Percentiles rank a stretch among this genome's conserved stretches.
phyloP scores from a whole-genome alignment of 2,797 vertebrate genomes.

The Dendrocincla tyrannina region DNA sequence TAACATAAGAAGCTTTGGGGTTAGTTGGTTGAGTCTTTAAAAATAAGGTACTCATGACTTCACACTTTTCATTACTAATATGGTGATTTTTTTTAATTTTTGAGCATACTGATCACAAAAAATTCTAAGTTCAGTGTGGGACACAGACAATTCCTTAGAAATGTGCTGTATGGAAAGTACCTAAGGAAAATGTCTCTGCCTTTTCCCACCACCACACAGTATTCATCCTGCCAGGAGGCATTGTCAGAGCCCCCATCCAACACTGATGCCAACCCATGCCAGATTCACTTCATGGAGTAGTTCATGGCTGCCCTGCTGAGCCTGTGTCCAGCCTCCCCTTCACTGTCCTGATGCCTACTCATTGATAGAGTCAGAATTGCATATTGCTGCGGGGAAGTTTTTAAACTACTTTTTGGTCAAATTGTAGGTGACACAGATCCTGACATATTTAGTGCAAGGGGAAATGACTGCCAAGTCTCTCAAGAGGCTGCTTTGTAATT shows the following conservation, averaged over 20 bases:
- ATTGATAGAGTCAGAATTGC: neutral
- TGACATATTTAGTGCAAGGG: neutral
- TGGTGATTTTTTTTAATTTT: neutral
- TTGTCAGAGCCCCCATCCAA: neutral
- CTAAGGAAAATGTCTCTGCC: neutral
- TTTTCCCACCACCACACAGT: neutral
- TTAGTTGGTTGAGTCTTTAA: neutral
- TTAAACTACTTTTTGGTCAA: neutral
- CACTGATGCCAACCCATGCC: fast-evolving
- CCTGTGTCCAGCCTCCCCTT: neutral
- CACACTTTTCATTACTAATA: neutral
- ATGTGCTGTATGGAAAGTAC: neutral
- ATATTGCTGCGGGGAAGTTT: neutral
- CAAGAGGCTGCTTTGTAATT: conserved; percentile 21
- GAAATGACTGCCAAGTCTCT: neutral
- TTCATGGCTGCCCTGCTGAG: fast-evolving
- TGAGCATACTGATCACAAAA: neutral
- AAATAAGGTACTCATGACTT: neutral
- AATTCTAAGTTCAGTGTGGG: neutral
- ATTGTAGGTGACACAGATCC: neutral
- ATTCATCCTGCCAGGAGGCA: neutral
- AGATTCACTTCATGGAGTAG: neutral
- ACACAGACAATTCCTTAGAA: neutral
- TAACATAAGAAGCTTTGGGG: neutral
- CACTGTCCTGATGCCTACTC: neutral